Evolutionary conservation across 2,113 vertebrate species (phyloP).

Genomic region (Bostrychus sinensis): DNA sequence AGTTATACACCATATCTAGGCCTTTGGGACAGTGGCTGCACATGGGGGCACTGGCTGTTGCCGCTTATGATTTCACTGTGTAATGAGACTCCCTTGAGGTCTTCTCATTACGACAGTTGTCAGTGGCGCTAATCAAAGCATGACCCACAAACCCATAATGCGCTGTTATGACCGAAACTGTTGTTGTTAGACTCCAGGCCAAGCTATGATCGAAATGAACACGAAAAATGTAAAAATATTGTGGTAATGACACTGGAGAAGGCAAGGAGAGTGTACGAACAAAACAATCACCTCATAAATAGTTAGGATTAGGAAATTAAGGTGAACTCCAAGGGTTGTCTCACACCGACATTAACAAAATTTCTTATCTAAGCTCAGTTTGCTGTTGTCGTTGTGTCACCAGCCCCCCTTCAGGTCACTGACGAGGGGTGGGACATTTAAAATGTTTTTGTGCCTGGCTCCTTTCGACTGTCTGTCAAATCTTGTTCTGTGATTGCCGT

Average conservation of each 20-base stretch:
- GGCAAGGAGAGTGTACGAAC: neutral
- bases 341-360: no score
- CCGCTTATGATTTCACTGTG: slow-evolving; percentile 33
- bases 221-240: neutral
- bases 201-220: slow-evolving; percentile 16
- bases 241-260: neutral
- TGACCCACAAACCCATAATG: slow-evolving; percentile 39
- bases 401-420: no score
- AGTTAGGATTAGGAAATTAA: no score
- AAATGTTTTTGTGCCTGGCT: no score
- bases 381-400: no score
- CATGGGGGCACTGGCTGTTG: slow-evolving; percentile 10
- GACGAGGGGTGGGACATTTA: no score
- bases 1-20: slow-evolving; percentile 14
- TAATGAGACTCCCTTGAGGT: slow-evolving; percentile 37
- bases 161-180: slow-evolving; percentile 26
- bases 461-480: no score
- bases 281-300: no score
- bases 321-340: no score
- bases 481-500: neutral
- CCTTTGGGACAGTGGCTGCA: slow-evolving; percentile 13
- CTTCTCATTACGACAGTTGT: slow-evolving; percentile 49
- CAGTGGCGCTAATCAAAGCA: slow-evolving; percentile 24
- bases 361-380: no score
- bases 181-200: slow-evolving; percentile 29